These are phyloP conservation scores for Hippocampus mohnikei DNA, from an alignment of 2,113 vertebrate species.

Conservation along the genomic window DNA sequence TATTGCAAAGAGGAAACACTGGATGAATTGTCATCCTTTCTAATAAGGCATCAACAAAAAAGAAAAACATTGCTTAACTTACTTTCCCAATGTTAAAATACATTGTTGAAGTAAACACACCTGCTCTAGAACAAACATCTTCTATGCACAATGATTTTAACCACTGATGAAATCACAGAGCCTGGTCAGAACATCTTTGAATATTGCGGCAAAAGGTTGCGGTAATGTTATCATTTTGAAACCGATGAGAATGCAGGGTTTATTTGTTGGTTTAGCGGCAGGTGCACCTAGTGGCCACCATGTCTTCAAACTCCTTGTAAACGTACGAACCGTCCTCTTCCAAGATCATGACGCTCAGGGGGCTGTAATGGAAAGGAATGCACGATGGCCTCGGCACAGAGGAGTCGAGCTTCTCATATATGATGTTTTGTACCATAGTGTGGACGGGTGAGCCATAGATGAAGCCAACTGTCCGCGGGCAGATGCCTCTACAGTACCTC, in stretches of 20 bases:
- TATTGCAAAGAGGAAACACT: slow-evolving; percentile 29
- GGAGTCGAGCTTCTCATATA: slow-evolving; percentile 85
- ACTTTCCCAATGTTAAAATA: slow-evolving; percentile 58
- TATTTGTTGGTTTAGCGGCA: slow-evolving; percentile 75
- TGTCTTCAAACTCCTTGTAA: slow-evolving; percentile 92
- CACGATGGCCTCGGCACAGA: slow-evolving; percentile 85
- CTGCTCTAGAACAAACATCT: slow-evolving; percentile 55
- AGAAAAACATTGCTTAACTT: slow-evolving; percentile 40
- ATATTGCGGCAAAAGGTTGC: slow-evolving; percentile 9
- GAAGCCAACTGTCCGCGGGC: slow-evolving; percentile 79
- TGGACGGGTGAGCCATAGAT: slow-evolving; percentile 89
- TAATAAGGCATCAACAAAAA: slow-evolving; percentile 30
- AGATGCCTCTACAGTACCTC: slow-evolving; percentile 87
- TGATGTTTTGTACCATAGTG: slow-evolving; percentile 91
- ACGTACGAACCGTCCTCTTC: slow-evolving; percentile 86
- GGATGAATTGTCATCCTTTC: slow-evolving; percentile 28
- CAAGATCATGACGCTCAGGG: slow-evolving; percentile 85
- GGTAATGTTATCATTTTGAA: slow-evolving; percentile 1
- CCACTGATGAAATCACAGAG: slow-evolving; percentile 46
- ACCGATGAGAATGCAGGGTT: neutral
- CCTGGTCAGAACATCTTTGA: slow-evolving; percentile 32
- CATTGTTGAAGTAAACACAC: slow-evolving; percentile 56
- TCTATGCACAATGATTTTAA: slow-evolving; percentile 41
- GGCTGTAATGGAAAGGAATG: slow-evolving; percentile 85
- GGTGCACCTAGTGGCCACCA: slow-evolving; percentile 91